Evolutionary conservation across 2,797 vertebrate species (phyloP), one percentile per base, ranked within the genome.

Genomic region (Carapus acus): DNA sequence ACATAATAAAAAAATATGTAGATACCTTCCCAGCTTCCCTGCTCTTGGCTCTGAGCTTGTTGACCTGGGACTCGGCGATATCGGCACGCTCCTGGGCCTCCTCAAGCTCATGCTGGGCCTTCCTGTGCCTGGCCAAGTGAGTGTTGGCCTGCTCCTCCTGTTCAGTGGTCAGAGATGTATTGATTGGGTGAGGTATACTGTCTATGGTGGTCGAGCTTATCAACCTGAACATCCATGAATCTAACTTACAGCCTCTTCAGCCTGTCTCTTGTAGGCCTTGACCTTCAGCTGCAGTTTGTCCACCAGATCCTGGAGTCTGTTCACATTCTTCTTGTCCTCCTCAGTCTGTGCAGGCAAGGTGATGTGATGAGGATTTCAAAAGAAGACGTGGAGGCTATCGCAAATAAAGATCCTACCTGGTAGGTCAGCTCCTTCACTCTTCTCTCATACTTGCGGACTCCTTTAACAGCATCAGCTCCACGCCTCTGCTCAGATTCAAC

Each of bases 361-460:
- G 12, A 21, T 36, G 14, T 24, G 15, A n/a, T n/a, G 2, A 24
- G 17, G n/a, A 7, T 43, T 2, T 7, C 22, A 23, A 7, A 0
- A 2, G 5, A 15, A 23, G 1, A 5, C 12, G 15, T 41, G 16
- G 1, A n/a, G n/a, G 0, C 17, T 41, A 47, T 58, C 8, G 9
- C 37, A 1, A 40, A 38, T 36, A 3, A 7, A 29, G 8, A 16
- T 15, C 11, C 19, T 70, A 90, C 93, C 88, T 94, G 90, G 49
- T 92, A 91, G 1, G 85, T 87, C 31, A 94, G 78, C 69, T 91
- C 91, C 76, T 91, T 94, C 48, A 91, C 82, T 59, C 67, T 82
- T 58, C 87, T 80, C 67, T 94, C 92, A 21, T 91, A 92, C 79
- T 92, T 94, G 61, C 83, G 80, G 15, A 91, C 82, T 7, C 87